Evolutionary conservation across 2,113 vertebrate genomes (phyloP).

Genomic region (Bubalus kerabau): DNA sequence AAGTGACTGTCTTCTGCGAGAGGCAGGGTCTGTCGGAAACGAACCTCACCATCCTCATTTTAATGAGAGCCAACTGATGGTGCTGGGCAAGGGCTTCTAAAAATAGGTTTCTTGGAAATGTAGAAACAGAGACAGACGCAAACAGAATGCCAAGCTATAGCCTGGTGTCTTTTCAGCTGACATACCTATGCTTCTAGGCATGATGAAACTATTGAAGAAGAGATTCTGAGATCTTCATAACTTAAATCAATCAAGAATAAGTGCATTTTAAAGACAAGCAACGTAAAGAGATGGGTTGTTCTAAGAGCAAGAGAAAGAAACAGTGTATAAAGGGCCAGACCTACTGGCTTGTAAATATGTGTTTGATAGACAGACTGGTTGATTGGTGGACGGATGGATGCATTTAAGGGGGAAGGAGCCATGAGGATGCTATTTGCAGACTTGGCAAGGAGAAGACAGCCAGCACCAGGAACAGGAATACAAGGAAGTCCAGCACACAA

Average conservation of each 20-base stretch:
- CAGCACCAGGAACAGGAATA: too few species aligned
- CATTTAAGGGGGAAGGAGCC: neutral
- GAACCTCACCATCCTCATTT: neutral
- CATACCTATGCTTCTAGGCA: neutral
- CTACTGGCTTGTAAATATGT: neutral
- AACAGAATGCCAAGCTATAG: neutral
- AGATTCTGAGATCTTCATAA: neutral
- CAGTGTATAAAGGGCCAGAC: neutral
- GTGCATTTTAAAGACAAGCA: neutral
- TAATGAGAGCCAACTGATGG: slow-evolving; percentile 19
- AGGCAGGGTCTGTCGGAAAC: neutral
- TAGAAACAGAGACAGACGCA: neutral
- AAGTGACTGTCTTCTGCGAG: neutral
- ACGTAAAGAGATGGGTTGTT: neutral
- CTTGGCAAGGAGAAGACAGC: neutral
- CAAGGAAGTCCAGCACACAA: neutral
- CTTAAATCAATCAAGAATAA: neutral
- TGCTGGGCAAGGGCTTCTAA: neutral
- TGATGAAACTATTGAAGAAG: neutral
- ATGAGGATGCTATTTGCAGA: neutral
- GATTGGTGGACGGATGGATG: neutral
- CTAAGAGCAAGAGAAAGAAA: neutral
- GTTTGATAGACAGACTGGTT: neutral
- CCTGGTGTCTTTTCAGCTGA: neutral
- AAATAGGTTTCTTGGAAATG: neutral